Evolutionary conservation across 1,140 invertebrate genomes (phyloP).

Genomic region (Drosophila watanabei): DNA sequence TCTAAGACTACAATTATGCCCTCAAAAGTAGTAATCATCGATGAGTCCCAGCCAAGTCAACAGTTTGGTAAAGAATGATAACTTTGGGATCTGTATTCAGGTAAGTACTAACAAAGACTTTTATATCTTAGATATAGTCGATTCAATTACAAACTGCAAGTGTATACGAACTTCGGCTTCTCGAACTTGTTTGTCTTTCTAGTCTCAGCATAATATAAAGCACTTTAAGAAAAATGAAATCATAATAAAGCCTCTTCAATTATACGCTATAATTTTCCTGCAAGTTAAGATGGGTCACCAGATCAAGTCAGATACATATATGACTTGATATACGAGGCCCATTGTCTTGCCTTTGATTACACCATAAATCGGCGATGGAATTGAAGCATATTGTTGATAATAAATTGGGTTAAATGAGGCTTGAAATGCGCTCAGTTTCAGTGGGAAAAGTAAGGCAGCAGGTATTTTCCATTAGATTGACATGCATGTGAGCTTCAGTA

Average conservation of each 20-base stretch:
- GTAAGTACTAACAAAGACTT: too few species aligned
- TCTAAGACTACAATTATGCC: too few species aligned
- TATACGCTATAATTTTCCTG: too few species aligned
- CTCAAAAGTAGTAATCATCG: too few species aligned
- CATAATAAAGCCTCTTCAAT: background rate
- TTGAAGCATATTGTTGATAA: slow-evolving; percentile 29
- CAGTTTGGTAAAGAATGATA: too few species aligned
- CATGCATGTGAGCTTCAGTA: slow-evolving; percentile 8
- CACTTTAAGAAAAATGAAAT: background rate
- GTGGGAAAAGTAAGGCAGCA: slow-evolving; percentile 31
- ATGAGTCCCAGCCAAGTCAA: too few species aligned
- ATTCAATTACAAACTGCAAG: too few species aligned
- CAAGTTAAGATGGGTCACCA: slow-evolving; percentile 8
- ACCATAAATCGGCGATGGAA: slow-evolving; percentile 39
- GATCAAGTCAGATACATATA: background rate
- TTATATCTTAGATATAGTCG: too few species aligned
- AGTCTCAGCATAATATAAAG: background rate
- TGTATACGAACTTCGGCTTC: too few species aligned
- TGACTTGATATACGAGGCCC: background rate
- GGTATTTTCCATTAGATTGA: slow-evolving; percentile 22
- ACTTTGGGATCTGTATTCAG: too few species aligned
- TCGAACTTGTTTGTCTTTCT: background rate
- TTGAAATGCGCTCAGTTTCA: slow-evolving; percentile 25
- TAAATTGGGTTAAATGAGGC: slow-evolving; percentile 57
- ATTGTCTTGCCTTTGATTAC: slow-evolving; percentile 58